phyloP scores from a whole-genome alignment of 2,888 invertebrate species.

The Caenorhabditis imperialis region DNA sequence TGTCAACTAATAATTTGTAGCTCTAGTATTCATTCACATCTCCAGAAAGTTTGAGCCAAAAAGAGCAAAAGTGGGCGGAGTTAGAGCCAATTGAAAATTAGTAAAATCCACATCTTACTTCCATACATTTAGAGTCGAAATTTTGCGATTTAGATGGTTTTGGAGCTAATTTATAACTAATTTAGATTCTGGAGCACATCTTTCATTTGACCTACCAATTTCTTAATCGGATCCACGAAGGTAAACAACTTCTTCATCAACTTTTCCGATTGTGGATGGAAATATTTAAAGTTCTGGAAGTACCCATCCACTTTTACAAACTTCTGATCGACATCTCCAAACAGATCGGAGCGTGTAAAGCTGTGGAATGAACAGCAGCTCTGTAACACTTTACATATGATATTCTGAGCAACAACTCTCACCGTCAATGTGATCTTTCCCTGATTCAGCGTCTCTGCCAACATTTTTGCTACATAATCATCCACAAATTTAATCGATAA shows the following conservation, averaged over 20 bases:
- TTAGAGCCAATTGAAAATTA: too few relatives aligned
- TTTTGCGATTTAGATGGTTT: too few relatives aligned
- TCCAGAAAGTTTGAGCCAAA: too few relatives aligned
- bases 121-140: too few relatives aligned
- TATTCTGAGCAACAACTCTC: too few relatives aligned
- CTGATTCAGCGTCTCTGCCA: background rate
- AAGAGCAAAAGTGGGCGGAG: too few relatives aligned
- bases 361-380: slow-evolving; percentile 66
- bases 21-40: too few relatives aligned
- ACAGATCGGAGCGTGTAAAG: slow-evolving; percentile 18
- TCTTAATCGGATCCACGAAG: slow-evolving; percentile 10
- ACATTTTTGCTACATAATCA: background rate
- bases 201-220: slow-evolving; percentile 14
- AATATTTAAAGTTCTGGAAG: slow-evolving; percentile 72
- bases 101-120: too few relatives aligned
- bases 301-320: slow-evolving; percentile 66
- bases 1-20: too few relatives aligned
- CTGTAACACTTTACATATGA: too few relatives aligned
- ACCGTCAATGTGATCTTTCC: slow-evolving; percentile 21
- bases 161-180: too few relatives aligned
- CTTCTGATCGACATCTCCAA: slow-evolving; percentile 15
- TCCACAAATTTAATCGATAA: slow-evolving; percentile 21
- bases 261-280: slow-evolving; percentile 53
- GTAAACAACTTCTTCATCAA: slow-evolving; percentile 8
- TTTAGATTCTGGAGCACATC: too few relatives aligned